A percentile compares a stretch with the other conserved stretches of the same genome.
These are phyloP conservation scores for Columbina picui DNA, from an alignment of 2,113 vertebrate genomes.

Conservation along the genomic window DNA sequence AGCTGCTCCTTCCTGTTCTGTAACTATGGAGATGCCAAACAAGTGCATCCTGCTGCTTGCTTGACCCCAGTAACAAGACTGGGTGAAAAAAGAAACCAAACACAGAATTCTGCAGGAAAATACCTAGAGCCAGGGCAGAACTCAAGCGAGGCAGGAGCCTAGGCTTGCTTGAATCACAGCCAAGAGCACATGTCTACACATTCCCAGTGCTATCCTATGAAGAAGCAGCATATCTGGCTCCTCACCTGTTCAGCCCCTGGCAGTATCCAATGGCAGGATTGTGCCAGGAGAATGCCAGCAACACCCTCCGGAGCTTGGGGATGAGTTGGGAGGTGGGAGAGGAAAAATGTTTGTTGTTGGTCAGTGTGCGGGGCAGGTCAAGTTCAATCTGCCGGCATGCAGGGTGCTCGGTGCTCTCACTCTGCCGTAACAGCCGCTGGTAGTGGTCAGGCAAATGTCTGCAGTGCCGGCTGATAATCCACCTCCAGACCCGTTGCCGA, in stretches of 20 bases:
- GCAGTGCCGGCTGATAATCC: conserved; percentile 77
- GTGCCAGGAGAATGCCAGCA: conserved; percentile 94
- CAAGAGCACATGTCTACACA: background rate
- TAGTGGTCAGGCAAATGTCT: conserved; percentile 76
- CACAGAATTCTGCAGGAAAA: background rate
- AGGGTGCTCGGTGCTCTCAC: conserved; percentile 76
- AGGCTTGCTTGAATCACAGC: background rate
- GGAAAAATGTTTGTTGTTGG: conserved; percentile 88
- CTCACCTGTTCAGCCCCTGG: conserved; percentile 95
- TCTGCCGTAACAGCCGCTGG: conserved; percentile 80
- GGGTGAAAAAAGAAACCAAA: background rate
- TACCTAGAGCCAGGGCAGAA: background rate
- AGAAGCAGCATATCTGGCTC: background rate
- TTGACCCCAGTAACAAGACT: background rate
- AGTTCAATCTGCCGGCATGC: conserved; percentile 92
- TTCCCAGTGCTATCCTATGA: background rate
- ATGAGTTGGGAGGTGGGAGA: conserved; percentile 84
- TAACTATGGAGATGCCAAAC: background rate
- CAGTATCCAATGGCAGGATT: conserved; percentile 93
- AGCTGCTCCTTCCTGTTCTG: background rate
- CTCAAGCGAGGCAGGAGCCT: background rate
- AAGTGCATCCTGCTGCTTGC: background rate
- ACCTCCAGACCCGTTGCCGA: conserved; percentile 85
- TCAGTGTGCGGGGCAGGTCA: conserved; percentile 92
- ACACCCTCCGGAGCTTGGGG: conserved; percentile 85